A percentile compares a stretch with the other conserved stretches of the same genome.
phyloP scores from a whole-genome alignment of 2,888 invertebrate genomes.

The Pelosia muscerda region DNA sequence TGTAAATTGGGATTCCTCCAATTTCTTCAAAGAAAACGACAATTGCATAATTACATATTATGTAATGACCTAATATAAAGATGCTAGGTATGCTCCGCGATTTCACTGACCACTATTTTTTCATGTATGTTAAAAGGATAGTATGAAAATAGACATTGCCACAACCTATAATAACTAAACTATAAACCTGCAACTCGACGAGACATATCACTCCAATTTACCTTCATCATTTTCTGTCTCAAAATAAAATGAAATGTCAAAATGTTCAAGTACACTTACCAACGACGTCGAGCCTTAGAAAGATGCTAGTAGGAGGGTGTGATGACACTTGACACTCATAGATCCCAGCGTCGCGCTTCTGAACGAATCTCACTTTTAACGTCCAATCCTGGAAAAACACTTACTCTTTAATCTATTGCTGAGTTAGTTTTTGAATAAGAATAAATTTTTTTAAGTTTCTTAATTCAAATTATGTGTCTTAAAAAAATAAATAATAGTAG shows the following conservation, averaged over 20 bases:
- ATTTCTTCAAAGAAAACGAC: too few relatives aligned
- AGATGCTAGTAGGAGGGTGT: slow-evolving; percentile 96
- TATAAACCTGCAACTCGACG: not conserved
- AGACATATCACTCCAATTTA: not conserved
- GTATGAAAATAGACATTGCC: too few relatives aligned
- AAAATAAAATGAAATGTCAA: slow-evolving; percentile 32
- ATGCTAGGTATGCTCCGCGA: too few relatives aligned
- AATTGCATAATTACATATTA: too few relatives aligned
- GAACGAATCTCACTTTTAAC: slow-evolving; percentile 95
- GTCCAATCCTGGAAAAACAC: slow-evolving; percentile 92
- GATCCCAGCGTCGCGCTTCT: slow-evolving; percentile 93
- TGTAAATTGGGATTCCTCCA: too few relatives aligned
- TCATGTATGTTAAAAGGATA: too few relatives aligned
- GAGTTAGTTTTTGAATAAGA: not conserved
- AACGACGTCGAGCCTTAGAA: slow-evolving; percentile 93
- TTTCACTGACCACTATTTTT: too few relatives aligned
- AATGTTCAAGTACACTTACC: slow-evolving; percentile 88
- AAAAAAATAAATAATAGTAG: too few relatives aligned
- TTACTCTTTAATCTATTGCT: slow-evolving; percentile 4
- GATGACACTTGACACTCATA: slow-evolving; percentile 97
- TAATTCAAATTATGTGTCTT: too few relatives aligned
- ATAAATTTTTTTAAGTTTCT: not conserved
- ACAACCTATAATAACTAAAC: not conserved
- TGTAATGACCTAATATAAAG: too few relatives aligned
- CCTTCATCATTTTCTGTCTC: slow-evolving; percentile 3